A percentile compares a stretch with the other conserved stretches of the same genome.
Evolutionary conservation across 2,797 vertebrate species (phyloP).

Genomic region (Argentina silus): DNA sequence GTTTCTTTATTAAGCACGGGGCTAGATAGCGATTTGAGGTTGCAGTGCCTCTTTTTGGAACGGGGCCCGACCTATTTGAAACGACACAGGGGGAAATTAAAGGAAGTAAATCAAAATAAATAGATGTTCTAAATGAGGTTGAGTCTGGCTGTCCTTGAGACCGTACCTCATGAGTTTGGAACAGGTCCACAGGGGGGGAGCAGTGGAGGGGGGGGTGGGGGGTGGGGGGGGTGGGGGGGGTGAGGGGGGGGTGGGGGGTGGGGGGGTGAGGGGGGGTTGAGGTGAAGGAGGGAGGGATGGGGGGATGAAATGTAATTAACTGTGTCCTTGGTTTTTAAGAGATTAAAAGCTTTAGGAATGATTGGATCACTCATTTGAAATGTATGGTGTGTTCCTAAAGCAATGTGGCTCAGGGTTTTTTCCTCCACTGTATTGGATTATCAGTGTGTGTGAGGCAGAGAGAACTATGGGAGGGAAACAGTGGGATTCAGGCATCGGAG

Average conservation of each 20-base stretch:
- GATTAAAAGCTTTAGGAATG: slow-evolving; percentile 71
- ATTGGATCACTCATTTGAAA: slow-evolving; percentile 72
- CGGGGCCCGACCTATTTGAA: slow-evolving; percentile 14
- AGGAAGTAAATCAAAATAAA: slow-evolving; percentile 66
- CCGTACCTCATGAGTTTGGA: slow-evolving; percentile 49
- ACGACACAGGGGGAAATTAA: slow-evolving; percentile 48
- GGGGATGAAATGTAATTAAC: slow-evolving; percentile 60
- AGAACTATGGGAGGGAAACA: slow-evolving; percentile 7
- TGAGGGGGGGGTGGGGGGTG: slow-evolving; percentile 8
- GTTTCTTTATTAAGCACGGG: slow-evolving; percentile 15
- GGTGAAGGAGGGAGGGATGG: background rate
- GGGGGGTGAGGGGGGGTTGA: slow-evolving; percentile 9
- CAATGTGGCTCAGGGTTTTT: slow-evolving; percentile 1
- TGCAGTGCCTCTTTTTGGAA: slow-evolving; percentile 37
- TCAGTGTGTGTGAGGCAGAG: slow-evolving; percentile 30
- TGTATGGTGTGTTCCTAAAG: slow-evolving; percentile 57
- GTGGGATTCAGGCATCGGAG: slow-evolving; percentile 13
- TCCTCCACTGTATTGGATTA: slow-evolving; percentile 54
- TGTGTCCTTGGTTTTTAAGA: slow-evolving; percentile 71
- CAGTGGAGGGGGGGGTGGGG: background rate
- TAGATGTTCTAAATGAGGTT: slow-evolving; percentile 46
- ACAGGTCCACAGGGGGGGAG: slow-evolving; percentile 36
- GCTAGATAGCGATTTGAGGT: background rate
- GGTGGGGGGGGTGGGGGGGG: background rate
- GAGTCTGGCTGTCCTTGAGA: slow-evolving; percentile 47